Evolutionary conservation across 2,888 invertebrate species (phyloP).

Genomic region (Caradrina clavipalpis): DNA sequence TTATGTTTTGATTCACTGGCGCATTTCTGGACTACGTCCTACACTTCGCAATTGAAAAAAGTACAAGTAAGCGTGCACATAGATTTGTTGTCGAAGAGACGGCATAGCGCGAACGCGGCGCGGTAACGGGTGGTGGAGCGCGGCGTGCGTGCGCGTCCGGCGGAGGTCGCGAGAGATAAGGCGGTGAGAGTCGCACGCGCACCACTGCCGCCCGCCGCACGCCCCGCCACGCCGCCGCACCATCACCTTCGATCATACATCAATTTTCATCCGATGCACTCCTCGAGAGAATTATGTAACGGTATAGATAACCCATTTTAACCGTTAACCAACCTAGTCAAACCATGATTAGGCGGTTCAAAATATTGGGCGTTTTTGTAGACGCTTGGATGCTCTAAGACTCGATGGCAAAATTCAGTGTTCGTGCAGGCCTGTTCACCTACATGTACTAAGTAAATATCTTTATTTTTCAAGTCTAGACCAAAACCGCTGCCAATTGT

Average conservation of each 20-base stretch:
- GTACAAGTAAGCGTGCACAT: slow-evolving; percentile 79
- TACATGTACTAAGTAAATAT: slow-evolving; percentile 43
- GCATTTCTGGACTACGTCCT: slow-evolving; percentile 82
- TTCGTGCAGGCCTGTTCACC: neutral
- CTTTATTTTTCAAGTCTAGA: slow-evolving; percentile 70
- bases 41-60: slow-evolving; percentile 81
- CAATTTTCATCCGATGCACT: slow-evolving; percentile 87
- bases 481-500: slow-evolving; percentile 74
- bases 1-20: slow-evolving; percentile 73
- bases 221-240: slow-evolving; percentile 79
- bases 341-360: slow-evolving; percentile 31
- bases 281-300: slow-evolving; percentile 85
- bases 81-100: slow-evolving; percentile 80
- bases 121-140: slow-evolving; percentile 76
- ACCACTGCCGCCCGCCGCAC: slow-evolving; percentile 78
- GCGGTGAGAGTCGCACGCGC: slow-evolving; percentile 89
- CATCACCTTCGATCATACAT: slow-evolving; percentile 85
- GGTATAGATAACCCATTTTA: slow-evolving; percentile 83
- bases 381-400: slow-evolving; percentile 1
- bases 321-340: slow-evolving; percentile 60
- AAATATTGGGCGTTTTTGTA: slow-evolving; percentile 30
- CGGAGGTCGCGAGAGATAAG: slow-evolving; percentile 91
- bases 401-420: slow-evolving; percentile 10
- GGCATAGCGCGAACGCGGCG: slow-evolving; percentile 86
- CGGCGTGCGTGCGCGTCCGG: slow-evolving; percentile 87